Evolutionary conservation across 2,113 vertebrate genomes (phyloP), one percentile per base, ranked within the genome.

Genomic region (Dromaius novaehollandiae): DNA sequence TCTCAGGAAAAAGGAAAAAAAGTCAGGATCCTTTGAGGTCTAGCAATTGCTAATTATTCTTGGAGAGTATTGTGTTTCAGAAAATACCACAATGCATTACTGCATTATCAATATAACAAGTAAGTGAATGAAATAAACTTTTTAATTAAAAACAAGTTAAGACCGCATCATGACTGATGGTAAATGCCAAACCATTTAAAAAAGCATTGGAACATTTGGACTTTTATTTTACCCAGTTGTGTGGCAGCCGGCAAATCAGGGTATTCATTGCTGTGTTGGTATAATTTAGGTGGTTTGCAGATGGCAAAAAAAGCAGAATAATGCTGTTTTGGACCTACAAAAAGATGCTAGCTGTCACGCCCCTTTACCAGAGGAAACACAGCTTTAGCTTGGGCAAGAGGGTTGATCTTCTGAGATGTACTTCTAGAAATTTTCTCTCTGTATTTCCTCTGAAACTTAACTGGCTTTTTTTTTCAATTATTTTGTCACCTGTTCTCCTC

Each of bases 331-430:
- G 13, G 18, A 81, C 5, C 5, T 55, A 38, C 55, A 79, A 86
- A 13, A 69, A 15, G 4, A 4, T 60, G 34, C 38, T 88, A 58
- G 6, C 16, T 68, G 6, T 50, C 53, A 65, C 7, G 61, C 2
- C 4, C 46, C 12, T 40, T 56, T n/a, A 38, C 20, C 13, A 8
- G 6, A 0, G 0, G 14, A 78, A 93, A 78, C 9, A 38, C 1
- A 51, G 4, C 7, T 84, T 61, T 56, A 56, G 5, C 8, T 69
- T 65, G 12, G 36, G 7, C 5, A 93, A 91, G 11, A 42, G 2
- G 0, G 3, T 5, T 71, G 34, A 51, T 76, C 4, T 7, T 81
- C 61, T 3, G 3, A 61, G 13, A 42, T 18, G 3, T 20, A 30
- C 24, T 61, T 94, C 82, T 60, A 46, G 5, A 77, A 2, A 7